These are phyloP conservation scores for Nesometra sesokonis DNA, from an alignment of 35 echinoderm and acorn worm genomes.

Conservation along the genomic window DNA sequence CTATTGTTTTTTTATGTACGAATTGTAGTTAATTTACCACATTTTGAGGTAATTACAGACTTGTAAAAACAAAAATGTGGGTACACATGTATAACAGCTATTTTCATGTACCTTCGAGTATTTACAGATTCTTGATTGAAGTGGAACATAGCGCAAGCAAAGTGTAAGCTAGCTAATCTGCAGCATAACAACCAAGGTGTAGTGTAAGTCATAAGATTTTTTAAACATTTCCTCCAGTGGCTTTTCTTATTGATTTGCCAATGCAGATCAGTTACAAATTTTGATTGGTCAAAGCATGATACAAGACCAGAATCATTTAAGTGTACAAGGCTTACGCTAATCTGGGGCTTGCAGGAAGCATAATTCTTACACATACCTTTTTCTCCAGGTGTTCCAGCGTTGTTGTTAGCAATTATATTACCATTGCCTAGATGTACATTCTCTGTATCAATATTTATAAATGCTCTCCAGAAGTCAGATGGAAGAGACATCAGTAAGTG, in stretches of 20 bases:
- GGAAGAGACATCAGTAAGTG: conserved; percentile 63
- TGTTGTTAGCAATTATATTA: conserved; percentile 44
- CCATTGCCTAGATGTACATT: conserved; percentile 3
- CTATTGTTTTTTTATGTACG: too few species aligned
- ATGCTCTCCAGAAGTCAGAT: conserved; percentile 95
- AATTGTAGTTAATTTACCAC: too few species aligned
- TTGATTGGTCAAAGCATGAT: not conserved
- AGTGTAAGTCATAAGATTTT: not conserved
- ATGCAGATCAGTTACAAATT: too few species aligned
- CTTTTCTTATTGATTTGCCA: too few species aligned
- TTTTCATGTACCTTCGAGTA: too few species aligned
- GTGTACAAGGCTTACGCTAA: not conserved
- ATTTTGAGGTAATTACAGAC: too few species aligned
- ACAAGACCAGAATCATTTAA: not conserved
- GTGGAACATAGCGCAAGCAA: too few species aligned
- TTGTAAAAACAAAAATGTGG: too few species aligned
- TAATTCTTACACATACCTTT: too few species aligned
- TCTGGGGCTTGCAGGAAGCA: not conserved
- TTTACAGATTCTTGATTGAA: too few species aligned
- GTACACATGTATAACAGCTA: too few species aligned
- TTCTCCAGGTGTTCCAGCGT: conserved; percentile 41
- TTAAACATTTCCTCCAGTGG: not conserved
- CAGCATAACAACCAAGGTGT: not conserved
- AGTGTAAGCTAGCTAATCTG: not conserved
- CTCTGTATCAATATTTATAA: conserved; percentile 53